Conservation (phyloP, 2,113 vertebrate species). For the Excalfactoria chinensis region DNA sequence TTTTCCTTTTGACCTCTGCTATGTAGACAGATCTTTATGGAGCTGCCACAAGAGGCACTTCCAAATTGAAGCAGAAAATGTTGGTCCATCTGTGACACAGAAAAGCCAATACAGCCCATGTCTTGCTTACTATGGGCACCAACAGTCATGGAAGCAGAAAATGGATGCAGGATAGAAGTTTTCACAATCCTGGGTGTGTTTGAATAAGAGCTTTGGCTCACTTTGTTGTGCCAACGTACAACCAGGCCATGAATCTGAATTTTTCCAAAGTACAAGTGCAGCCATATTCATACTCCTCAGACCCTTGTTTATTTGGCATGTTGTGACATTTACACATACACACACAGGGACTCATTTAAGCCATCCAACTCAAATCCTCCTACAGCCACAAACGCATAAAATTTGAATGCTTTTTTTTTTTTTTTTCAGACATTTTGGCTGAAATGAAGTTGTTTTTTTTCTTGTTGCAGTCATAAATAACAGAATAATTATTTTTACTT, state of each 20-base stretch:
- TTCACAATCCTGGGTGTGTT: conserved; percentile 19
- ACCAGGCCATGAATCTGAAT: conserved; percentile 40
- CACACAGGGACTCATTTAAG: conserved; percentile 56
- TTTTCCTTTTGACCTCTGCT: conserved; percentile 6
- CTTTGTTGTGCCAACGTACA: background rate
- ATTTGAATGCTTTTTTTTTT: conserved; percentile 41
- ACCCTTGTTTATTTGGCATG: conserved; percentile 52
- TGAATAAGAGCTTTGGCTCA: conserved; percentile 32
- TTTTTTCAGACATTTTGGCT: conserved; percentile 57
- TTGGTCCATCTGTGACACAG: background rate
- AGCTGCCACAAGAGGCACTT: background rate
- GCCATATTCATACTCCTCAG: background rate
- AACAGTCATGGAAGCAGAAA: background rate
- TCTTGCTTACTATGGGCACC: background rate
- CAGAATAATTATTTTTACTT: conserved; percentile 73
- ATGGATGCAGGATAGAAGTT: conserved; percentile 15
- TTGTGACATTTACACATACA: conserved; percentile 46
- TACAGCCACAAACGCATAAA: conserved; percentile 57
- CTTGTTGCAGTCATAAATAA: conserved; percentile 72
- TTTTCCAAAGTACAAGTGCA: conserved; percentile 28
- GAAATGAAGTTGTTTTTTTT: conserved; percentile 56
- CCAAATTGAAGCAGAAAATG: background rate
- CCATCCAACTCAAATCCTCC: conserved; percentile 51
- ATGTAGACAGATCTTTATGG: background rate
- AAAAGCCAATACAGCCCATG: background rate